Conservation (phyloP, 2,888 invertebrate species). For the Embidobia sp. region DNA sequence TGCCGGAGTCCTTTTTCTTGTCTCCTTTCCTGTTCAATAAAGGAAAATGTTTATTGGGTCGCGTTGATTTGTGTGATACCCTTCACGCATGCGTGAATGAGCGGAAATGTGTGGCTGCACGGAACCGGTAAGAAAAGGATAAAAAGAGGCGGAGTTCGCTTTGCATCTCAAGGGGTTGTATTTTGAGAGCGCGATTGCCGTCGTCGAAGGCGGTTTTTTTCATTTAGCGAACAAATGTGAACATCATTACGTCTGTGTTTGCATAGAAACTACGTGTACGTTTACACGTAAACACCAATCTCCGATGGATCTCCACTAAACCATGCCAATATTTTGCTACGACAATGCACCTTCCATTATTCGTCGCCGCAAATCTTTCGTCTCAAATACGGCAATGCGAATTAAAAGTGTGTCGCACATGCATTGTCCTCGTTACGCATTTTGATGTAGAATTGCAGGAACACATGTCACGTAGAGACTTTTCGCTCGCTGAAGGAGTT, state of each 20-base stretch:
- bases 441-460: slow-evolving; percentile 6
- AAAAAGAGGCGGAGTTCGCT: slow-evolving; percentile 10
- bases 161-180: slow-evolving; percentile 41
- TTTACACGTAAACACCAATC: slow-evolving; percentile 66
- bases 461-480: slow-evolving; percentile 25
- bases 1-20: too few relatives aligned
- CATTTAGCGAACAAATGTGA: slow-evolving; percentile 25
- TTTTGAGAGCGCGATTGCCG: slow-evolving; percentile 16
- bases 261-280: slow-evolving; percentile 56
- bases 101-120: background rate
- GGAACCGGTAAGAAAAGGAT: slow-evolving; percentile 8
- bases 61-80: too few relatives aligned
- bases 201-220: slow-evolving; percentile 16
- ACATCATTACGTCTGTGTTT: slow-evolving; percentile 36
- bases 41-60: too few relatives aligned
- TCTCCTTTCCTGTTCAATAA: too few relatives aligned
- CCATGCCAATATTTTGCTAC: slow-evolving; percentile 58
- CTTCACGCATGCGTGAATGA: slow-evolving; percentile 32
- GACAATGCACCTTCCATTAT: slow-evolving; percentile 69
- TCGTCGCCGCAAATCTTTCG: slow-evolving; percentile 33
- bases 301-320: slow-evolving; percentile 79
- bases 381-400: background rate
- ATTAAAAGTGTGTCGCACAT: slow-evolving; percentile 4
- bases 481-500: slow-evolving; percentile 23
- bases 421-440: slow-evolving; percentile 23